Conservation (phyloP, 2,888 invertebrate genomes). For the Agrilus biguttatus region DNA sequence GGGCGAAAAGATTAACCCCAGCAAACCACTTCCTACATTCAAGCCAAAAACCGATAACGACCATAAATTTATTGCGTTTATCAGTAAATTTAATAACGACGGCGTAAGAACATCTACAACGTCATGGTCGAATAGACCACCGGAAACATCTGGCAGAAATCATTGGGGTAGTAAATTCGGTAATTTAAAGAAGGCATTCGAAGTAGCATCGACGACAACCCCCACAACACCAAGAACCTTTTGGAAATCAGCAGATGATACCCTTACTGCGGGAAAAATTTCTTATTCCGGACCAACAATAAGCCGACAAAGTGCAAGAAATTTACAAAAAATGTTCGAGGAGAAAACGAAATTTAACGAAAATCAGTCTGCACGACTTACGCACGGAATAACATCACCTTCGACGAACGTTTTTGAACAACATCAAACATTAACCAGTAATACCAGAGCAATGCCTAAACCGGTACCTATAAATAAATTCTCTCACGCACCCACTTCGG, state of each 20-base stretch:
- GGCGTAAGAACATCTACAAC: slow-evolving; percentile 10
- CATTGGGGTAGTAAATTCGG: slow-evolving; percentile 77
- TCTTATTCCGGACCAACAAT: slow-evolving; percentile 27
- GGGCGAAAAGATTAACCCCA: slow-evolving; percentile 28
- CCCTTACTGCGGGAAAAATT: slow-evolving; percentile 18
- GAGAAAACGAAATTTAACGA: slow-evolving; percentile 22
- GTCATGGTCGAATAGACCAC: slow-evolving; percentile 6
- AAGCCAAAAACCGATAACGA: slow-evolving; percentile 76
- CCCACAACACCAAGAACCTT: slow-evolving; percentile 32
- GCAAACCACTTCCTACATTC: slow-evolving; percentile 47
- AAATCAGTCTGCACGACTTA: slow-evolving; percentile 1
- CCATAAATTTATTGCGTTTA: slow-evolving; percentile 67
- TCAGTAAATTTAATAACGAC: slow-evolving; percentile 55
- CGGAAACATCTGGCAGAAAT: slow-evolving; percentile 3
- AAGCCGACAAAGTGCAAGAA: slow-evolving; percentile 23
- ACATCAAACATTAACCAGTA: slow-evolving; percentile 12
- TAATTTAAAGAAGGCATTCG: slow-evolving; percentile 70
- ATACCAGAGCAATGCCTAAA: slow-evolving; percentile 38
- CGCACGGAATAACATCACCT: slow-evolving; percentile 5
- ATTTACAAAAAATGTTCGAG: slow-evolving; percentile 27
- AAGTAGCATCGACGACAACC: slow-evolving; percentile 37
- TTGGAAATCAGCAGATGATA: slow-evolving; percentile 47
- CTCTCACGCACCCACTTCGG: slow-evolving; percentile 63
- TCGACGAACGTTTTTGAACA: slow-evolving; percentile 8
- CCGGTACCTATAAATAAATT: slow-evolving; percentile 55